These are phyloP conservation scores for Pteropus alecto DNA, from an alignment of 2,113 vertebrate genomes.

Conservation along the genomic window DNA sequence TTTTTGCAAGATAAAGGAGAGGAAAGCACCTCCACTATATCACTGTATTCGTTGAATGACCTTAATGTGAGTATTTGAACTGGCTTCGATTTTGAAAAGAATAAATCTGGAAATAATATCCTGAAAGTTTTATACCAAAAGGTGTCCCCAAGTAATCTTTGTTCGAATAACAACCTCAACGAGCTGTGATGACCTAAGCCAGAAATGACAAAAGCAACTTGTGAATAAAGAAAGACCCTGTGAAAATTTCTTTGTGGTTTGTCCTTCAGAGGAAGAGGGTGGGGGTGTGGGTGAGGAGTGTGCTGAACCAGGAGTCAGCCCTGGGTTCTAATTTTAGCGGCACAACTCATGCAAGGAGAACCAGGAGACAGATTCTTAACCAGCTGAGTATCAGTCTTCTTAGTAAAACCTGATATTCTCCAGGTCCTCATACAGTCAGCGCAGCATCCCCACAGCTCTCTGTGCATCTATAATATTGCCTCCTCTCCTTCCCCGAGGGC, in stretches of 20 bases:
- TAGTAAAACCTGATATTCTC: neutral
- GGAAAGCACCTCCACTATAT: neutral
- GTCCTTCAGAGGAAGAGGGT: neutral
- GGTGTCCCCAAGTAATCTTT: neutral
- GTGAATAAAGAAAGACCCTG: neutral
- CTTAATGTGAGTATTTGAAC: neutral
- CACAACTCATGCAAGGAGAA: neutral
- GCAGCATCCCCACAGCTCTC: too few relatives aligned
- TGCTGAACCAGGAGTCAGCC: neutral
- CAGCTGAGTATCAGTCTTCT: neutral
- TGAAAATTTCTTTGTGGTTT: neutral
- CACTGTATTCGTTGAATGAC: neutral
- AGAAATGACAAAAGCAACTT: neutral
- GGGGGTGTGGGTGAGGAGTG: rapidly evolving
- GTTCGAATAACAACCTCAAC: neutral
- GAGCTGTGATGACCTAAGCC: neutral
- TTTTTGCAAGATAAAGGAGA: neutral
- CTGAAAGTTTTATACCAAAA: neutral
- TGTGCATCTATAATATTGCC: too few relatives aligned
- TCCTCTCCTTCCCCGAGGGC: neutral
- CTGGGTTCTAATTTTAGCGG: neutral
- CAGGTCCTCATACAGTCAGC: neutral
- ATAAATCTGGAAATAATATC: neutral
- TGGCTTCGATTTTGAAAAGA: neutral
- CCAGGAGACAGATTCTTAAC: neutral